Percentiles rank a stretch among this genome's conserved stretches.
phyloP scores from a whole-genome alignment of 2,888 invertebrate genomes.

The Ellobium chinense region DNA sequence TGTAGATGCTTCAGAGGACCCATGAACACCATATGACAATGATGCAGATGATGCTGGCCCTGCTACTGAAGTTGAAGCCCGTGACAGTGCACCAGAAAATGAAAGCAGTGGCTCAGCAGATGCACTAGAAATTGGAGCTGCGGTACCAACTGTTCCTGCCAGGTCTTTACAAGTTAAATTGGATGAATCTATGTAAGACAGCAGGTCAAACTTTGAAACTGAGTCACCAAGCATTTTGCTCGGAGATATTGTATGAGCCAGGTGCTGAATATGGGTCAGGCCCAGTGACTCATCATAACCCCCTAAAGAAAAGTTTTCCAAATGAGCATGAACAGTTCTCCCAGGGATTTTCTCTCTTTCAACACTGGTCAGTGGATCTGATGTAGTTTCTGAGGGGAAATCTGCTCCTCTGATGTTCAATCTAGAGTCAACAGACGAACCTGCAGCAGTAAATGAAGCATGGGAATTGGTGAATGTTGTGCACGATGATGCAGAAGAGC shows the following conservation, averaged over 20 bases:
- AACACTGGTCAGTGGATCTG: not conserved
- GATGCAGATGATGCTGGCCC: not conserved
- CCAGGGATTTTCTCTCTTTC: not conserved
- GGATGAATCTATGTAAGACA: slow-evolving; percentile 33
- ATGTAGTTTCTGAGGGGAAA: not conserved
- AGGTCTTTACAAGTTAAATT: slow-evolving; percentile 1
- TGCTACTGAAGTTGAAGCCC: not conserved
- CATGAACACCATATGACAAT: not conserved
- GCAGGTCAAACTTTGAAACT: slow-evolving; percentile 23
- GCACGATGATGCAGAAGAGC: not conserved
- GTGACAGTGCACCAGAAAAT: slow-evolving; percentile 28
- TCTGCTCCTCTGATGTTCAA: not conserved
- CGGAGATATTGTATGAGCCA: slow-evolving; percentile 26
- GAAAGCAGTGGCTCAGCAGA: not conserved
- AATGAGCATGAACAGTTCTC: slow-evolving; percentile 8
- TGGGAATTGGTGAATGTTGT: not conserved
- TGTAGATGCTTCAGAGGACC: not conserved
- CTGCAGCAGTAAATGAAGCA: too few relatives aligned
- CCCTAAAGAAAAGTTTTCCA: slow-evolving; percentile 32
- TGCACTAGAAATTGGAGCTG: not conserved
- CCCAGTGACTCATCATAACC: slow-evolving; percentile 34
- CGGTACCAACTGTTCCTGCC: not conserved
- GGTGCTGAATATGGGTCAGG: slow-evolving; percentile 2
- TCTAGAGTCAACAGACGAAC: too few relatives aligned
- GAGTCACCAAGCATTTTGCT: slow-evolving; percentile 18